These are phyloP conservation scores for Sesamia nonagrioides DNA, from an alignment of 1,140 invertebrate species.

Conservation along the genomic window DNA sequence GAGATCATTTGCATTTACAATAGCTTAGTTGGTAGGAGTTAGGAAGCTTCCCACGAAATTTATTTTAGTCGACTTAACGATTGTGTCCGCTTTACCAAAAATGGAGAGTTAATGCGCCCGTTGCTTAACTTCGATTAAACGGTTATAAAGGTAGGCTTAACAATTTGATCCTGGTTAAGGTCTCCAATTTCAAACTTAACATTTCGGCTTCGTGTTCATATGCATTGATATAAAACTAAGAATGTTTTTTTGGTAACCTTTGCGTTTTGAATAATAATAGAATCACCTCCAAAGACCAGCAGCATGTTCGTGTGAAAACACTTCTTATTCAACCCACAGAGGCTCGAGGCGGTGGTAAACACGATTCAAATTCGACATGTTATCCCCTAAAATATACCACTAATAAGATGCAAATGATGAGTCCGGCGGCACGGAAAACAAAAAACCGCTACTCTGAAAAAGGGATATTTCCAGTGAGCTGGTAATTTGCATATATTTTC, in stretches of 20 bases:
- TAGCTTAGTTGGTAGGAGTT: slow-evolving; percentile 60
- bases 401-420: slow-evolving; percentile 83
- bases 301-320: slow-evolving; percentile 65
- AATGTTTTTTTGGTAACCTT: slow-evolving; percentile 43
- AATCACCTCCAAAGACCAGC: slow-evolving; percentile 32
- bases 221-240: slow-evolving; percentile 49
- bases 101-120: slow-evolving; percentile 72
- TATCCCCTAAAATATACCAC: slow-evolving; percentile 75
- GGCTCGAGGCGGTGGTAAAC: slow-evolving; percentile 64
- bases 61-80: slow-evolving; percentile 80
- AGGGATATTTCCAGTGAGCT: slow-evolving; percentile 70
- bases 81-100: slow-evolving; percentile 73
- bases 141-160: slow-evolving; percentile 56
- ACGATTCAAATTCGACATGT: slow-evolving; percentile 80
- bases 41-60: slow-evolving; percentile 77
- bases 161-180: slow-evolving; percentile 56
- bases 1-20: slow-evolving; percentile 62
- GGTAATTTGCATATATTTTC: slow-evolving; percentile 83
- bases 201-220: slow-evolving; percentile 22
- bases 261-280: slow-evolving; percentile 62
- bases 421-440: slow-evolving; percentile 66
- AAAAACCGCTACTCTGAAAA: slow-evolving; percentile 70
- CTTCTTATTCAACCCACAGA: slow-evolving; percentile 68
- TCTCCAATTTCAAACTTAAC: slow-evolving; percentile 55
- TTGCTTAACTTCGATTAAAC: slow-evolving; percentile 70